Evolutionary conservation across 2,888 invertebrate species (phyloP), one percentile per base, ranked within the genome.

Genomic region (Kuschelorhynchus macadamiae): DNA sequence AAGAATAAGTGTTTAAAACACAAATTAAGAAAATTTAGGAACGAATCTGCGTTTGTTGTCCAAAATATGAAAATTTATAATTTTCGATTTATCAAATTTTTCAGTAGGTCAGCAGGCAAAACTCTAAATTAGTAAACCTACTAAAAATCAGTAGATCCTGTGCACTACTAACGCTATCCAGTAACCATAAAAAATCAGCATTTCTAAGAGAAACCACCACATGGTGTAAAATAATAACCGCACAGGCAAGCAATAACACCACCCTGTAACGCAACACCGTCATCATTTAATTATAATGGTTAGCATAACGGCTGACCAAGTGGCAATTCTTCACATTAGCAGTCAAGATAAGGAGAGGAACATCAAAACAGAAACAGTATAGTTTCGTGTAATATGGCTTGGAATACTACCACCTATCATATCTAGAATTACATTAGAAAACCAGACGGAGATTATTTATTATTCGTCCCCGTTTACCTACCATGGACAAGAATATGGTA

Each of bases 341-440:
- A 41, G 64, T 64, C 56, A 49, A 64, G 64, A 64, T 64, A 64
- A 56, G 33, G 42, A 25, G 12, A 20, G 49, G 30, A 56, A 64
- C 56, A 55, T 49, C 53, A 39, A 64, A 64, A 64, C 64, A 25
- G 56, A 56, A 63, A 63, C 63, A 63, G 63, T 63, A 64, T 64
- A 49, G 64, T 56, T 49, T 63, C 64, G 49, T 64, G 64, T 64
- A 64, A 64, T 64, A 64, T 49, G 49, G 16, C 49, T 49, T 14
- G 56, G 47, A 64, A 64, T 30, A 25, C 49, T 56, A 64, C 41
- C 64, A 64, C 33, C 41, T 41, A 56, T 64, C 55, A 55, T 49
- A 56, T 64, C 64, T 64, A 64, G 64, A 64, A 56, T 64, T 64
- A 64, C 64, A 56, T 64, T 64, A 64, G 64, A 64, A 64, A 56